Evolutionary conservation across 2,888 invertebrate genomes (phyloP).

Genomic region (Sphinx pinastri): DNA sequence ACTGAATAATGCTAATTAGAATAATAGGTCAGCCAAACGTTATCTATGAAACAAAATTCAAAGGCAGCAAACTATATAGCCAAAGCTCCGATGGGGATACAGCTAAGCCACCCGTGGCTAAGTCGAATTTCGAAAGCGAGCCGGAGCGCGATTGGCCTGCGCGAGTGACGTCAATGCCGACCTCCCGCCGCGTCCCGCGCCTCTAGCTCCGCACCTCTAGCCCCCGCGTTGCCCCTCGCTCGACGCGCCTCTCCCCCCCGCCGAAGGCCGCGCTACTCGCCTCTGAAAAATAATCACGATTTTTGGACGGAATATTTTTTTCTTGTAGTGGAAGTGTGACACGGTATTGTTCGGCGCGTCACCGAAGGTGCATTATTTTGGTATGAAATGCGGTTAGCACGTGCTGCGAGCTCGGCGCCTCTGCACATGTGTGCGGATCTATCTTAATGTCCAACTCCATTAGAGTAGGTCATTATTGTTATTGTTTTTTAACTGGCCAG

Average conservation of each 20-base stretch:
- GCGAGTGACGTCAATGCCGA: slow-evolving; percentile 81
- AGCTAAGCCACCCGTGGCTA: slow-evolving; percentile 63
- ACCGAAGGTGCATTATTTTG: slow-evolving; percentile 32
- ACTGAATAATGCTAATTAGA: neutral
- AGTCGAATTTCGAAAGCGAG: slow-evolving; percentile 63
- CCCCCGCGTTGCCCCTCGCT: slow-evolving; percentile 48
- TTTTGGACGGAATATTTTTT: slow-evolving; percentile 60
- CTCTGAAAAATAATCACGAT: slow-evolving; percentile 78
- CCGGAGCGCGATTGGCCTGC: slow-evolving; percentile 69
- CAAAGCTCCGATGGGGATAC: slow-evolving; percentile 60
- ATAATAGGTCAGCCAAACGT: neutral
- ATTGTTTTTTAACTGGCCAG: slow-evolving; percentile 22
- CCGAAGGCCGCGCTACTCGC: slow-evolving; percentile 72
- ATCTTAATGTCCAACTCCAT: slow-evolving; percentile 11
- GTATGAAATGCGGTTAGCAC: slow-evolving; percentile 39
- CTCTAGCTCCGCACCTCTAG: slow-evolving; percentile 35
- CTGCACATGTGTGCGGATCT: slow-evolving; percentile 30
- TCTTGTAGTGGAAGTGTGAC: slow-evolving; percentile 33
- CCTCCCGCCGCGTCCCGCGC: slow-evolving; percentile 64
- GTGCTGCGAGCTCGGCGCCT: slow-evolving; percentile 38
- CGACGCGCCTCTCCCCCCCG: slow-evolving; percentile 47
- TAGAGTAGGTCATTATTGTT: slow-evolving; percentile 25
- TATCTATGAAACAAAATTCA: slow-evolving; percentile 45
- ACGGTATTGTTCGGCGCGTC: slow-evolving; percentile 46
- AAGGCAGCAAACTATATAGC: slow-evolving; percentile 49